These are phyloP conservation scores for Chaetodon trifasciatus DNA, from an alignment of 2,797 vertebrate species.

Conservation along the genomic window DNA sequence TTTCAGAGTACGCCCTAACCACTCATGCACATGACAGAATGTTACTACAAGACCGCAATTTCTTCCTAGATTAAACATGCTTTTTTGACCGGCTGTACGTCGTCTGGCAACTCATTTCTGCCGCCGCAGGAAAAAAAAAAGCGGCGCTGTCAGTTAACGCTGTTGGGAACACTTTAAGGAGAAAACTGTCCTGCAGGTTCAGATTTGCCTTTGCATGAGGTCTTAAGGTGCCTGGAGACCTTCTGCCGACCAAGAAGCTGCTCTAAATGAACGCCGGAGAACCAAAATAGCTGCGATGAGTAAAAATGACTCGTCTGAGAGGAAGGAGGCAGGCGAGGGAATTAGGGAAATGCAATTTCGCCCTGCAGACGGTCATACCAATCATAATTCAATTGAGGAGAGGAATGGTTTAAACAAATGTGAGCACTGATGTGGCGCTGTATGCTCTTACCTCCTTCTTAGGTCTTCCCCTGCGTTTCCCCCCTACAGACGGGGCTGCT, in stretches of 20 bases:
- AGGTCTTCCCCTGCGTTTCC: constrained; percentile 93
- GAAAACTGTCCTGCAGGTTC: background rate
- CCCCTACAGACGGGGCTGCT: constrained; percentile 86
- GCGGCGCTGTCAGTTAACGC: background rate
- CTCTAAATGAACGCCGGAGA: constrained; percentile 41
- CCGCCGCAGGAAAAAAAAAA: background rate
- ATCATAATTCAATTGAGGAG: constrained; percentile 64
- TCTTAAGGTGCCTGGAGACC: background rate
- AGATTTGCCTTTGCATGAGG: constrained; percentile 7
- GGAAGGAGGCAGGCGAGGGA: constrained; percentile 24
- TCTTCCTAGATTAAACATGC: constrained; percentile 45
- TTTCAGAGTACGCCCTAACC: constrained; percentile 59
- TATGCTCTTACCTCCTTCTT: constrained; percentile 91
- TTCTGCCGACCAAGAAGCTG: constrained; percentile 6
- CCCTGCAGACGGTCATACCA: constrained; percentile 59
- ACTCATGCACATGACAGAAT: constrained; percentile 64
- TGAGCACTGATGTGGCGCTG: constrained; percentile 15
- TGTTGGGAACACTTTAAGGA: background rate
- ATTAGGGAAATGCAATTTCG: constrained; percentile 64
- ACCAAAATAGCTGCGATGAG: constrained; percentile 60
- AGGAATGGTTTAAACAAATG: constrained; percentile 43
- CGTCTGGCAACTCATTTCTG: constrained; percentile 7
- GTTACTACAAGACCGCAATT: constrained; percentile 71
- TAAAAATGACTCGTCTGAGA: constrained; percentile 50
- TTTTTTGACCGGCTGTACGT: constrained; percentile 10